Evolutionary conservation across 92 coral and sea anemone species (phyloP), one percentile per base, ranked within the genome.

Genomic region (Actinernus sp.): DNA sequence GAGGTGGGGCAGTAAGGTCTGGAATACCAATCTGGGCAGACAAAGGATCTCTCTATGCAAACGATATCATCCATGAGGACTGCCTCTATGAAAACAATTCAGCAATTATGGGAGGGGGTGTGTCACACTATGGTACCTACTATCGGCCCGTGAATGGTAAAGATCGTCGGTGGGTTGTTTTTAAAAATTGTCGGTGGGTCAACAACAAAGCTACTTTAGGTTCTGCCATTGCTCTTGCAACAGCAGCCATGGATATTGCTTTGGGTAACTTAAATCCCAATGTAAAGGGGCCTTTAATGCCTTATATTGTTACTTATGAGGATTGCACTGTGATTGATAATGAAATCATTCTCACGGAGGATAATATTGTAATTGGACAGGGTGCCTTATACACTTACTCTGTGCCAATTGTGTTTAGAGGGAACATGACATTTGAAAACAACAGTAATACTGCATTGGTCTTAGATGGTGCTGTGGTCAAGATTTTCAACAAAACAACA

Each of bases 181-280:
- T 74, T 44, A 45, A 57, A 8, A 68, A 46, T 7, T 94, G 98
- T 64, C 30, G 23, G 12, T 79, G 94, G 86, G 55, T 26, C 30
- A 43, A 67, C 30, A 94, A 94, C 73, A 52, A 55, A 30, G 98
- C 94, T 21, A 83, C 95, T n/a, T 31, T 94, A 57, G 98, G 98
- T 17, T 79, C 98, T 51, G 97, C 97, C 14, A 57, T 91, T 44
- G 93, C 89, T 16, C 72, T 85, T 9, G 82, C 92, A 26, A 51
- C 86, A 0, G 21, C 26, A 1, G 39, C 73, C 0, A 29, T 57
- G 52, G 78, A 70, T 26, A 19, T 68, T 4, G 18, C 76, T 0
- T 43, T 63, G 27, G 79, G 80, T 8, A 59, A 63, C 2, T 28
- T 73, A 10, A 63, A 76, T 17, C 52, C 71, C 28, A 26, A 56